Conservation (phyloP, 2,797 vertebrate genomes). For the Clarias pachynema region DNA sequence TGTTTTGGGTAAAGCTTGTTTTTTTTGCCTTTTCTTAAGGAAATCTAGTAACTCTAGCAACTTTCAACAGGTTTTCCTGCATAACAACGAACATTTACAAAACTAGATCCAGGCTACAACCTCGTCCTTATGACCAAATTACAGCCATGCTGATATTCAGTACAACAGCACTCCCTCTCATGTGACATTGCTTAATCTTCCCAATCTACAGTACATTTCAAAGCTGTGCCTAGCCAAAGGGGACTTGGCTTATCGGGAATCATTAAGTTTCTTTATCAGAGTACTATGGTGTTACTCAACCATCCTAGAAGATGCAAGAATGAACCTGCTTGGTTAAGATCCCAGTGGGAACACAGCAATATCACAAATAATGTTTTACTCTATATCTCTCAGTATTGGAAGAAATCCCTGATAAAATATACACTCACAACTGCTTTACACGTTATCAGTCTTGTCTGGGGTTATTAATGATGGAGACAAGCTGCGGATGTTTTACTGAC, state of each 20-base stretch:
- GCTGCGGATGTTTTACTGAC: slow-evolving; percentile 1
- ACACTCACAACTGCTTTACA: neutral
- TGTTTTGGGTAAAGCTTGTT: neutral
- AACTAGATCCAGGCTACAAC: too few species aligned
- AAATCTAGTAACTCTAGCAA: neutral
- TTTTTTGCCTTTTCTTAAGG: neutral
- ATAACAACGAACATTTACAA: neutral
- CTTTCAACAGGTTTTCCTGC: neutral
- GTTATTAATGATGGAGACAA: neutral
- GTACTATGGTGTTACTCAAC: neutral
- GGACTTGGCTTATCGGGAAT: neutral
- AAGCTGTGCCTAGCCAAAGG: neutral
- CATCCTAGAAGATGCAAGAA: neutral
- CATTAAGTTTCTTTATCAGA: slow-evolving; percentile 3
- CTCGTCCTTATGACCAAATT: too few species aligned
- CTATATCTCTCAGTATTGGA: neutral
- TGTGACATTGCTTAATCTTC: too few species aligned
- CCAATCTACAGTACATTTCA: neutral
- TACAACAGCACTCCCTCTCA: too few species aligned
- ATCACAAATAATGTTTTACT: neutral
- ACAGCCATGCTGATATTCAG: too few species aligned
- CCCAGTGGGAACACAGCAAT: neutral
- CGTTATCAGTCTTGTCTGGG: neutral
- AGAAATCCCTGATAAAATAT: neutral
- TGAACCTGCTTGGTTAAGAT: neutral